Evolutionary conservation across 2,888 invertebrate species (phyloP), one percentile per base, ranked within the genome.

Genomic region (Amiota mariae): DNA sequence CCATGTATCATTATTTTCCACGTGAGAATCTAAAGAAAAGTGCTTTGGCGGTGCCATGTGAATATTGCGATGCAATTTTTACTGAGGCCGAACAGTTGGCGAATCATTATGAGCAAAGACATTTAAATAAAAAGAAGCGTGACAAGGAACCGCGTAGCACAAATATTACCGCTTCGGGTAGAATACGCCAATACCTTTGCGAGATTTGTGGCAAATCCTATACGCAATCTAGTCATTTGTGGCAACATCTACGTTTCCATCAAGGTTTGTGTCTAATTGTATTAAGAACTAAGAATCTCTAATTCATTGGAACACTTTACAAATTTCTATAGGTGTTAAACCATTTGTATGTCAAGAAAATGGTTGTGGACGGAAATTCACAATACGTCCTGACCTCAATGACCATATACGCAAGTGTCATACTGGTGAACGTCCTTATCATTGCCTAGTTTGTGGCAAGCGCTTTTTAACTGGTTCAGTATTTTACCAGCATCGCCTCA

Each of bases 191-290:
- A 47, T 92, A 92, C 79, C 89, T 92, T 8, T 93, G 93, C 78
- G 93, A 93, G 79, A 91, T 92, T 63, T 93, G 93, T 78, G 93
- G 92, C n/a, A 90, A 92, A 76, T 92, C 92, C 8, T 92, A 92
- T 79, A 90, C 93, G 0, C 93, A 93, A 83, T 93, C 93, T 0
- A 93, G 93, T 71, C 93, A 93, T 82, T 89, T 93, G 80, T 93
- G 93, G 92, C 93, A 93, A 73, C 93, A 93, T 81, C 91, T 93
- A 87, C 89, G 93, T 77, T 93, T 93, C 79, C 93, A 93, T 85
- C 92, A 92, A 91, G 93, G 93, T 90, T 57, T 79, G 80, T 76
- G 2, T 8, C 15, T 9, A 54, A 10, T 13, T 54, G 54, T 54
- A 54, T 11, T 54, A 15, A 1, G 54, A 54, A n/a, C 8, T 54